Evolutionary conservation across 2,797 vertebrate genomes (phyloP), one percentile per base, ranked within the genome.

Genomic region (Ctenopoma multispine): DNA sequence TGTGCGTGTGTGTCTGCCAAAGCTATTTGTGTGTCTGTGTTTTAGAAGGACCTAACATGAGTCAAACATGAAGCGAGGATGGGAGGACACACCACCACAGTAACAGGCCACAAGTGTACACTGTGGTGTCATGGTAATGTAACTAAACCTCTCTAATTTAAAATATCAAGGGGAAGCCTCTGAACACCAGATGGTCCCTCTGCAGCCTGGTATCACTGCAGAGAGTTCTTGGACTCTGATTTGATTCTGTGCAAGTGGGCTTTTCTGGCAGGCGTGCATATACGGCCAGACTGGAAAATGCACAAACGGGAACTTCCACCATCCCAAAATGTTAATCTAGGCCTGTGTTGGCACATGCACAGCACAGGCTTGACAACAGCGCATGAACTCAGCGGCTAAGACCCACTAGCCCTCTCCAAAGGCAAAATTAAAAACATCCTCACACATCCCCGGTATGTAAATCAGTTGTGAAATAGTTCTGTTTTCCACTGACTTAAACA

Each of bases 121-220:
- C 62, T 55, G 72, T 36, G 50, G 80, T 84, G 66, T 79, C 49
- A 69, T 40, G 50, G 71, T 77, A 69, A 79, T 70, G 70, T 70
- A 69, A 76, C 75, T 69, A 66, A 80, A 84, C 23, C 60, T 62
- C 60, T 87, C 72, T 70, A 75, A 87, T 89, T 75, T 77, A 55
- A 67, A 77, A 75, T 72, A 78, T 84, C 56, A 70, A 78, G 83
- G 44, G 75, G 64, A 72, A 71, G 65, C 63, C 56, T 82, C 43
- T 27, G 36, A 80, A 38, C 69, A 79, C 65, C 90, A 92, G 90
- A 88, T 89, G 88, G 77, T 77, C 60, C 49, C 75, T 64, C 70
- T 81, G 77, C 66, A 86, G 83, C 73, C 41, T 71, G 1, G 3
- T 29, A 60, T 74, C 69, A 48, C 69, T 77, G 76, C 38, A 9